These are phyloP conservation scores for Echinarachnius parma DNA, from an alignment of 53 echinoderm and acorn worm species.

Conservation along the genomic window DNA sequence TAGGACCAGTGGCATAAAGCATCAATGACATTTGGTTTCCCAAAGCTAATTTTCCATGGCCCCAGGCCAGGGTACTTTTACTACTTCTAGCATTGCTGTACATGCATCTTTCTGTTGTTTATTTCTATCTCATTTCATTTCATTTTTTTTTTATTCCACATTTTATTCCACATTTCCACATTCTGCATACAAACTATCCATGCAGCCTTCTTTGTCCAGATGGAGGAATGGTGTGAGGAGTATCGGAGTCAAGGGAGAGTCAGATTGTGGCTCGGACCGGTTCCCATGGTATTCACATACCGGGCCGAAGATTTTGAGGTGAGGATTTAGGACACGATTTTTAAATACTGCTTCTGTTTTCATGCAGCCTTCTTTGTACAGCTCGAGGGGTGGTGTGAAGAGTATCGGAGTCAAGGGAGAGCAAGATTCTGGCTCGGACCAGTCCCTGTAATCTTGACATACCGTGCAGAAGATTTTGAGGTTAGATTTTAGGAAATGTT, in stretches of 20 bases:
- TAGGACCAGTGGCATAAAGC: too few species aligned
- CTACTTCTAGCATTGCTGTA: too few species aligned
- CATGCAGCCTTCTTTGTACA: conserved; percentile 77
- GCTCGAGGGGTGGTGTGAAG: conserved; percentile 47
- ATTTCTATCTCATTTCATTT: too few species aligned
- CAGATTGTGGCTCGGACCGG: conserved; percentile 58
- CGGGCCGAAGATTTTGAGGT: conserved; percentile 51
- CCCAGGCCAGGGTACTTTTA: too few species aligned
- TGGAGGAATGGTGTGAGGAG: conserved; percentile 8
- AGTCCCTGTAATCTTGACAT: conserved; percentile 40
- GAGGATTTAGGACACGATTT: not conserved
- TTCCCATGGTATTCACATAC: conserved; percentile 47
- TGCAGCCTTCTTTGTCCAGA: conserved; percentile 24
- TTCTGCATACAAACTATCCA: too few species aligned
- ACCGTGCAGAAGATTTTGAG: conserved; percentile 63
- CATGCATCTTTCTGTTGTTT: too few species aligned
- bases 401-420: conserved; percentile 36
- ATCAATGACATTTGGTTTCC: too few species aligned
- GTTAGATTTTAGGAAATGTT: conserved; percentile 44
- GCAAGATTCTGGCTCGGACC: conserved; percentile 69
- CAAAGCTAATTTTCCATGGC: too few species aligned
- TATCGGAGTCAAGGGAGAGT: conserved; percentile 11
- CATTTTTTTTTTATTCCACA: too few species aligned
- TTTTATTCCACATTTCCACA: too few species aligned
- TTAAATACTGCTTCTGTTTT: conserved; percentile 6